A percentile compares a stretch with the other conserved stretches of the same genome.
phyloP scores from a whole-genome alignment of 2,113 vertebrate species.

The Motacilla tschutschensis region DNA sequence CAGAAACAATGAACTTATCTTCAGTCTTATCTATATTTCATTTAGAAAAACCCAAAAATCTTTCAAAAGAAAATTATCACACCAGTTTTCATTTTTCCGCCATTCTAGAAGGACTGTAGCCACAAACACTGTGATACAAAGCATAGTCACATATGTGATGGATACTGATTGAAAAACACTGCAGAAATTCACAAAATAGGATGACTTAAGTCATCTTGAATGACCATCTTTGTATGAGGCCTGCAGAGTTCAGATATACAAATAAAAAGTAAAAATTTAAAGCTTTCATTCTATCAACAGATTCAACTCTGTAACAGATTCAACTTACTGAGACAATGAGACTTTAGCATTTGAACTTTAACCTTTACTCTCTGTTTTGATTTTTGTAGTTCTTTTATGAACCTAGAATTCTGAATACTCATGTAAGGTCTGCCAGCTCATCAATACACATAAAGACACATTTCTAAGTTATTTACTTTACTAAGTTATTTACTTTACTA shows the following conservation, averaged over 20 bases:
- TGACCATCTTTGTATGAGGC: neutral
- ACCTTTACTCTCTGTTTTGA: neutral
- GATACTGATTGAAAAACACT: no score
- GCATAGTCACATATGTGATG: no score
- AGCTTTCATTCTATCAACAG: neutral
- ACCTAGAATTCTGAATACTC: neutral
- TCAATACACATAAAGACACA: neutral
- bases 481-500: neutral
- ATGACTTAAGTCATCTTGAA: neutral
- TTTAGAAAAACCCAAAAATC: neutral
- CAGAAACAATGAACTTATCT: neutral
- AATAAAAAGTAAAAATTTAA: neutral
- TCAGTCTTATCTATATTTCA: neutral
- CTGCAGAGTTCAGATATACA: neutral
- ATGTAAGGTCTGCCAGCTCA: neutral
- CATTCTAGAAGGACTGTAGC: no score
- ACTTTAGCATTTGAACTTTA: neutral
- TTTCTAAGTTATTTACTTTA: conserved; percentile 21
- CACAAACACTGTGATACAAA: no score
- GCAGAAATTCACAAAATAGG: neutral
- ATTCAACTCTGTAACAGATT: neutral
- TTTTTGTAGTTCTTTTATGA: neutral
- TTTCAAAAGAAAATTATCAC: neutral
- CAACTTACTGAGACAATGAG: neutral
- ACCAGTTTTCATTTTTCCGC: no score